These are phyloP conservation scores for Platorchestia sp. DNA, from an alignment of 1,140 invertebrate genomes.

Conservation along the genomic window DNA sequence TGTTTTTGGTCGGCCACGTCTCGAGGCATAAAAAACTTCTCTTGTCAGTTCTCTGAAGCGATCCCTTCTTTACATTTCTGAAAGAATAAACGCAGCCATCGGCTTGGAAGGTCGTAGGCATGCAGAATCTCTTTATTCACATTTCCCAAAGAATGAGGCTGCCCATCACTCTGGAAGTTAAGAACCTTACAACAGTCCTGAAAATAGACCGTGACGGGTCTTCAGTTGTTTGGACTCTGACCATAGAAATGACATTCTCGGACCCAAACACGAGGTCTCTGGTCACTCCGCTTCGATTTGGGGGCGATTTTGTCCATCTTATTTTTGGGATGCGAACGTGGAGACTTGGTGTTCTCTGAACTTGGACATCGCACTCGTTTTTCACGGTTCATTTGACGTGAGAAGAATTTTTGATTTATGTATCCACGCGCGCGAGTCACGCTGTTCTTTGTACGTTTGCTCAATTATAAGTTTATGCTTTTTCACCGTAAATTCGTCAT, in stretches of 20 bases:
- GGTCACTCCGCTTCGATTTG: background rate
- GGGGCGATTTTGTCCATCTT: background rate
- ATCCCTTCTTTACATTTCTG: background rate
- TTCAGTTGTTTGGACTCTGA: conserved; percentile 16
- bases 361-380: background rate
- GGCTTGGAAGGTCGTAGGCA: background rate
- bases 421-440: too few species aligned
- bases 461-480: background rate
- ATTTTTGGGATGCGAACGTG: background rate
- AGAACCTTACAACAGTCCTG: background rate
- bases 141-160: background rate
- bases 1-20: background rate
- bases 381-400: background rate
- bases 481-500: background rate
- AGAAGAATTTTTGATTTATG: too few species aligned
- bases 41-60: background rate
- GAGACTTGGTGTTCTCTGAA: background rate
- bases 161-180: background rate
- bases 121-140: background rate
- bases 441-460: background rate
- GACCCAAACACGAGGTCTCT: background rate
- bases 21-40: background rate
- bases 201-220: conserved; percentile 20
- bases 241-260: background rate
- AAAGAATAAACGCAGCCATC: background rate